These are phyloP conservation scores for Dolichomitus sp. DNA, from an alignment of 2,888 invertebrate genomes.

Conservation along the genomic window DNA sequence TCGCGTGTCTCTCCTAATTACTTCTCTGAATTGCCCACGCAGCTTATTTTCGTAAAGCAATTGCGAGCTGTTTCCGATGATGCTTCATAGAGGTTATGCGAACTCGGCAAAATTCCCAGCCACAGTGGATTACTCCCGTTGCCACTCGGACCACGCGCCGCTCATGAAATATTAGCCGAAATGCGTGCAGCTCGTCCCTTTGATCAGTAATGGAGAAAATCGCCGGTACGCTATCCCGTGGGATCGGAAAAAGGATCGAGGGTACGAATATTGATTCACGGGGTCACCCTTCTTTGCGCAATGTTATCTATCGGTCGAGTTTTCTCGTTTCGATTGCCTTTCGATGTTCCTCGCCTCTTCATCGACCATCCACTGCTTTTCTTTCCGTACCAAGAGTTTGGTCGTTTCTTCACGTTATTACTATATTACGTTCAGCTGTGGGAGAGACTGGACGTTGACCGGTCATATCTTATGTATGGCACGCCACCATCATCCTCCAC, in stretches of 20 bases:
- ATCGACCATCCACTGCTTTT: constrained; percentile 23
- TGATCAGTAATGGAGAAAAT: constrained; percentile 83
- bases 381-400: constrained; percentile 25
- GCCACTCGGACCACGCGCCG: constrained; percentile 43
- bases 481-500: constrained; percentile 79
- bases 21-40: background rate
- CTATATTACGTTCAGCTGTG: constrained; percentile 19
- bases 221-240: constrained; percentile 77
- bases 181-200: constrained; percentile 73
- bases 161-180: constrained; percentile 80
- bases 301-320: constrained; percentile 51
- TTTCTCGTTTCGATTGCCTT: constrained; percentile 55
- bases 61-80: background rate
- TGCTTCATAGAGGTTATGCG: background rate
- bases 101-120: background rate
- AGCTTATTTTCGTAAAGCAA: background rate
- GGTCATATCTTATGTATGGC: constrained; percentile 85
- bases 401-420: constrained; percentile 26
- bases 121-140: constrained; percentile 7
- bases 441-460: constrained; percentile 62
- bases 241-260: constrained; percentile 63
- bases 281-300: constrained; percentile 54
- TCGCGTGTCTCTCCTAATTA: constrained; percentile 24
- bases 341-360: constrained; percentile 16
- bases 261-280: constrained; percentile 62